Conservation (phyloP, 2,888 invertebrate genomes). For the Amitus sp. region DNA sequence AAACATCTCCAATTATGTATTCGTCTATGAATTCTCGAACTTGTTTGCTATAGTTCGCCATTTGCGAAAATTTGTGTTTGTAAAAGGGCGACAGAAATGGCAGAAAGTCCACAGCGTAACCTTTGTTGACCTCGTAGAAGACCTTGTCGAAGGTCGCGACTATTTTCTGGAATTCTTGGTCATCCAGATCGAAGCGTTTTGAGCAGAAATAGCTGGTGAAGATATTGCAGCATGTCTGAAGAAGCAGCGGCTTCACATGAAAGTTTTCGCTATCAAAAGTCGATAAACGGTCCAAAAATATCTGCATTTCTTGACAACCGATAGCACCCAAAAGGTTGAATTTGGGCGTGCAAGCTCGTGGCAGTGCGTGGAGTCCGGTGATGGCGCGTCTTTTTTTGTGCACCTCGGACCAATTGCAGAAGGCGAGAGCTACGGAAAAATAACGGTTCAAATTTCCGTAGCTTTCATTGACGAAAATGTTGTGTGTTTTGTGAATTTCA, state of each 20-base stretch:
- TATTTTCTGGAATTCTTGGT: slow-evolving; percentile 67
- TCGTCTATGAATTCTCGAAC: slow-evolving; percentile 69
- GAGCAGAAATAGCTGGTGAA: slow-evolving; percentile 73
- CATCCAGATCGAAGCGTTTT: slow-evolving; percentile 65
- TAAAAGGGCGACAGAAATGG: slow-evolving; percentile 70
- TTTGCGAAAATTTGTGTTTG: slow-evolving; percentile 66
- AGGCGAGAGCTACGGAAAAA: slow-evolving; percentile 71
- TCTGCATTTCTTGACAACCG: slow-evolving; percentile 64
- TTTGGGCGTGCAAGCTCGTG: slow-evolving; percentile 69
- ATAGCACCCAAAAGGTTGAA: slow-evolving; percentile 68
- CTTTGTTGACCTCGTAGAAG: slow-evolving; percentile 76
- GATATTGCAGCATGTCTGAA: slow-evolving; percentile 70
- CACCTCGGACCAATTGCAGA: slow-evolving; percentile 75
- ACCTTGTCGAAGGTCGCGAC: slow-evolving; percentile 72
- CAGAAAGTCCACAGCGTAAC: slow-evolving; percentile 74
- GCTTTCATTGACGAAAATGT: too few species aligned
- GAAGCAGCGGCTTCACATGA: slow-evolving; percentile 66
- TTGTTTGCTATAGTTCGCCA: slow-evolving; percentile 67
- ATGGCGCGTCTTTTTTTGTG: slow-evolving; percentile 72
- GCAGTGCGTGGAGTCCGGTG: slow-evolving; percentile 71
- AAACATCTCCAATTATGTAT: slow-evolving; percentile 67
- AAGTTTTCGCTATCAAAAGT: slow-evolving; percentile 39
- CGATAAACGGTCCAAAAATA: slow-evolving; percentile 55
- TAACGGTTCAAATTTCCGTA: too few species aligned
- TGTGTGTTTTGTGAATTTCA: too few species aligned